Base-by-base conservation (phyloP, 2,888 invertebrate species). In the Agriotes lineatus region DNA sequence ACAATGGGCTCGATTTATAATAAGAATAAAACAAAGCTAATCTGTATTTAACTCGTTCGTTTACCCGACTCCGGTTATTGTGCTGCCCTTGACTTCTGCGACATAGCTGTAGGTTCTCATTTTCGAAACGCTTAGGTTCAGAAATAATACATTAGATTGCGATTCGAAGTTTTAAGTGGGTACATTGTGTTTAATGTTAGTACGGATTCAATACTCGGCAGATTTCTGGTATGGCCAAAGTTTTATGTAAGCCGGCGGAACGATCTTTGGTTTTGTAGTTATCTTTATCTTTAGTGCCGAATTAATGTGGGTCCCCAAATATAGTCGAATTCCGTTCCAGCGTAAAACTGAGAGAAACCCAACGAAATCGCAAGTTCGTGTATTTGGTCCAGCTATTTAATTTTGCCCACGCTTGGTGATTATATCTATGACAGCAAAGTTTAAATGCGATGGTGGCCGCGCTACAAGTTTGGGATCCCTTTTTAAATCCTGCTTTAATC, bases 211-310 rank as follows among this genome's bases (percentile, higher is more conserved):
- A 30, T 7, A 18, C 1, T 33, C n/a, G 10, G 4, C 30, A 33
- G 33, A 33, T 52, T 19, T 52, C 5, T 19, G 1, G 50, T 9
- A 30, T 6, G 30, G 14, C 30, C 30, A 50, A 45, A 50, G 14
- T 33, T 25, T 33, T 50, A 33, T 50, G 33, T 18, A 25, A 35
- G 18, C 14, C 33, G 10, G 10, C 18, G 9, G 30, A 52, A 52
- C 33, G 33, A 19, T 33, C 18, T 52, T 52, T 33, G 52, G 52
- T 52, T 52, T 33, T 52, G 33, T 52, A 52, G 52, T 52, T 52
- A 52, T 52, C 52, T 52, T 52, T 52, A 52, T 52, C 52, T 52
- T 52, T 52, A 52, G 33, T 52, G 18, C 33, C 52, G 33, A 33
- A 52, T 52, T 52, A 52, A 33, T 33, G 52, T 25, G 35, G 19